phyloP scores from a whole-genome alignment of 1,140 invertebrate genomes.

The Bemisia tabaci region DNA sequence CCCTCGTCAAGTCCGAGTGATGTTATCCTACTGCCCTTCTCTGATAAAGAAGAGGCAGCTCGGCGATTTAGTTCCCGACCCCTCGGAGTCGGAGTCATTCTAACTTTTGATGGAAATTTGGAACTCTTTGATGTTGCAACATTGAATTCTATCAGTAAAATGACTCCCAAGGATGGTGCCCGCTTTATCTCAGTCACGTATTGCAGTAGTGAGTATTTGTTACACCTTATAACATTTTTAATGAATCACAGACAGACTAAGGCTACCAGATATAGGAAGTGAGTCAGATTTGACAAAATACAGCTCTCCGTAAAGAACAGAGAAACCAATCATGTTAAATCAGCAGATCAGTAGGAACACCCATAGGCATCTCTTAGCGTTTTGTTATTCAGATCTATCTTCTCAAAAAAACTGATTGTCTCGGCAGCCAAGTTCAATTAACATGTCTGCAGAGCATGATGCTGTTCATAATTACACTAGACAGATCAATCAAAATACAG shows the following conservation, averaged over 20 bases:
- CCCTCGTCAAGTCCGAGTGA: slow-evolving; percentile 40
- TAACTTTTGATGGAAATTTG: slow-evolving; percentile 53
- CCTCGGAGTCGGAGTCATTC: slow-evolving; percentile 37
- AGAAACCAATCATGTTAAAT: too few relatives aligned
- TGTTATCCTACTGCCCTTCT: slow-evolving; percentile 45
- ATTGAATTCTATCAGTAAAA: slow-evolving; percentile 45
- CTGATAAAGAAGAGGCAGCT: slow-evolving; percentile 30
- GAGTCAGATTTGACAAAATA: too few relatives aligned
- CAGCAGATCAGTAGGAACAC: too few relatives aligned
- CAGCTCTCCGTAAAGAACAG: too few relatives aligned
- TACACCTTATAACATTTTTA: slow-evolving; percentile 5
- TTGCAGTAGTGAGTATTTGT: slow-evolving; percentile 45
- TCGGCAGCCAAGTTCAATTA: too few relatives aligned
- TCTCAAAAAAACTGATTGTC: too few relatives aligned
- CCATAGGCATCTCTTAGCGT: too few relatives aligned
- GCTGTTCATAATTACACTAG: too few relatives aligned
- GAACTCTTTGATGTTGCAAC: slow-evolving; percentile 48
- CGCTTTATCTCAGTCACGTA: slow-evolving; percentile 60
- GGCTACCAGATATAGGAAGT: too few relatives aligned
- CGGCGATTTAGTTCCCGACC: slow-evolving; percentile 5
- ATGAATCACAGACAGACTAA: neutral
- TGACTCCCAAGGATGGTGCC: slow-evolving; percentile 42
- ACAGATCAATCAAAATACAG: too few relatives aligned
- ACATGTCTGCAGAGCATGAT: too few relatives aligned
- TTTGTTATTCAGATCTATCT: too few relatives aligned